phyloP scores from a whole-genome alignment of 2,113 vertebrate genomes.

The Chloropsis cyanopogon region DNA sequence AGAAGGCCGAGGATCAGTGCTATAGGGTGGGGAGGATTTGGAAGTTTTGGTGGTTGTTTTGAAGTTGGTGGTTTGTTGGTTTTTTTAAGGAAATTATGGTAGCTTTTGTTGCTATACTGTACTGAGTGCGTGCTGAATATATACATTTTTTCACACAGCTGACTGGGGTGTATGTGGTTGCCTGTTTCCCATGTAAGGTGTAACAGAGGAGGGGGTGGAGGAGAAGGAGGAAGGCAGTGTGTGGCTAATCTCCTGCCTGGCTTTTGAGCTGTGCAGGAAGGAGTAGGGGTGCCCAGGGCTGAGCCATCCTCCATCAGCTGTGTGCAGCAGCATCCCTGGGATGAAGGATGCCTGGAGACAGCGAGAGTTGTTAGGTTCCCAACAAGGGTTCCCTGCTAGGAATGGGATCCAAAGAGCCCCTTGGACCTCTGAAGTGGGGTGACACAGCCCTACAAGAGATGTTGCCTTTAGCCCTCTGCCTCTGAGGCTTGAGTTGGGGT shows the following conservation, averaged over 20 bases:
- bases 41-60: neutral
- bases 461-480: neutral
- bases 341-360: neutral
- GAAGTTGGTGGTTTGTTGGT: neutral
- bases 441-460: neutral
- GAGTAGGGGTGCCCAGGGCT: neutral
- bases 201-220: neutral
- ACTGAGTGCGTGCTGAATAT: conserved; percentile 57
- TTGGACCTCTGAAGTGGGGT: neutral
- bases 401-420: neutral
- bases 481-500: neutral
- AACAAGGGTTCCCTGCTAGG: neutral
- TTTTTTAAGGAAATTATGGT: neutral
- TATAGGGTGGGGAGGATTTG: neutral
- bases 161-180: conserved; percentile 53
- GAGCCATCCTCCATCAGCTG: neutral
- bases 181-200: neutral
- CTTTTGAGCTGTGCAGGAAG: neutral
- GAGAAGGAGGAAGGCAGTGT: neutral
- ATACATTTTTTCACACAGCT: conserved; percentile 44
- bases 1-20: neutral
- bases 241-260: neutral
- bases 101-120: conserved; percentile 56
- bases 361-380: fast-evolving
- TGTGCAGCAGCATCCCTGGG: neutral